Conservation (phyloP, 2,888 invertebrate species). For the Chelonus formosanus region DNA sequence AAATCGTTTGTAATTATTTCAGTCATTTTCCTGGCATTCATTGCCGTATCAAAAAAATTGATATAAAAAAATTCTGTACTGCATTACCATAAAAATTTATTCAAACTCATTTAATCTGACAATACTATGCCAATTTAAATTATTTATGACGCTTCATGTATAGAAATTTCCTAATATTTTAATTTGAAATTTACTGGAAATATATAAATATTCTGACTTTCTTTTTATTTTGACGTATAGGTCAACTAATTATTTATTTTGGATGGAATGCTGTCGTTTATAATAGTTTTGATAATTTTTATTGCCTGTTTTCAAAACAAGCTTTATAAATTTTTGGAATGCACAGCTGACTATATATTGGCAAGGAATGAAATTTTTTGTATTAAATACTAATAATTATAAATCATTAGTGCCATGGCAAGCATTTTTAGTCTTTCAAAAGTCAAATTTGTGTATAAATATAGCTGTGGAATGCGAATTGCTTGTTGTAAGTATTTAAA, state of each 20-base stretch:
- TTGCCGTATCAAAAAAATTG: background rate
- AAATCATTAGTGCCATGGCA: slow-evolving; percentile 18
- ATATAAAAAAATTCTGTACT: slow-evolving; percentile 1
- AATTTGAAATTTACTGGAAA: background rate
- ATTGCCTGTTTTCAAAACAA: background rate
- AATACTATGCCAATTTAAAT: slow-evolving; percentile 8
- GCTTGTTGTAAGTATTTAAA: background rate
- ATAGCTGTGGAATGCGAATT: slow-evolving; percentile 1
- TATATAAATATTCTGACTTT: too few relatives aligned
- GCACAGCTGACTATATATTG: slow-evolving; percentile 37
- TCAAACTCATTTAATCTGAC: background rate
- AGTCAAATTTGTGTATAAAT: slow-evolving; percentile 16
- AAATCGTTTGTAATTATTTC: background rate
- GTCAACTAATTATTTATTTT: slow-evolving; percentile 36
- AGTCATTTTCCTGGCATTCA: background rate
- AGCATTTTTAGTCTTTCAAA: slow-evolving; percentile 19
- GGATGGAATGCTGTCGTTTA: slow-evolving; percentile 56
- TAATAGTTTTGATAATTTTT: slow-evolving; percentile 32
- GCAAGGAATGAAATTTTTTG: slow-evolving; percentile 40
- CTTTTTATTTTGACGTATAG: too few relatives aligned
- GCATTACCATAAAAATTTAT: slow-evolving; percentile 23
- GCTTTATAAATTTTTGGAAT: slow-evolving; percentile 35
- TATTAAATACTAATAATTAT: slow-evolving; percentile 23
- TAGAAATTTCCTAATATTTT: slow-evolving; percentile 4
- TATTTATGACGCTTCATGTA: slow-evolving; percentile 10